Evolutionary conservation across 2,888 invertebrate genomes (phyloP).

Genomic region (Parasteatoda lunata): DNA sequence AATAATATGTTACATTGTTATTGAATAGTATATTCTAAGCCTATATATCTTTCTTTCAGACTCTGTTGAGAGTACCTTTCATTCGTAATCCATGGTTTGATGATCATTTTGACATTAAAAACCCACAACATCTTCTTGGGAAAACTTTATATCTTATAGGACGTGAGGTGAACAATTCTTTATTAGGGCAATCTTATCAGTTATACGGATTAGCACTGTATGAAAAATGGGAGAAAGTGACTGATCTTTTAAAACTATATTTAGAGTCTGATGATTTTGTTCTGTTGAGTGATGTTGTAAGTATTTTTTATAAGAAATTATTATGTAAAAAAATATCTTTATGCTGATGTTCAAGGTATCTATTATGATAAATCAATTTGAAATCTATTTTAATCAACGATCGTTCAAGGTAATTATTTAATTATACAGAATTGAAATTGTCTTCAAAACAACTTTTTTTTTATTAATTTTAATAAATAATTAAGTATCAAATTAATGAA

Average conservation of each 20-base stretch:
- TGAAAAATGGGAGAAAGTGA: slow-evolving; percentile 79
- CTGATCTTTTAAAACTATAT: slow-evolving; percentile 42
- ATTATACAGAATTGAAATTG: too few relatives aligned
- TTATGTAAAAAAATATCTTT: background rate
- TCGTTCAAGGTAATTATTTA: too few relatives aligned
- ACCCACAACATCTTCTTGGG: slow-evolving; percentile 83
- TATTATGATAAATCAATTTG: too few relatives aligned
- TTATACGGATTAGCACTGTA: slow-evolving; percentile 82
- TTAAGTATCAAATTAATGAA: background rate
- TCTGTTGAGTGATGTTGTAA: slow-evolving; percentile 47
- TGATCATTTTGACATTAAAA: slow-evolving; percentile 89
- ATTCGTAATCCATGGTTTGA: slow-evolving; percentile 89
- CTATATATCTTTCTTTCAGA: slow-evolving; percentile 70
- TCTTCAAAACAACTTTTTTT: background rate
- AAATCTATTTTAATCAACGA: too few relatives aligned
- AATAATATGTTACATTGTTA: too few relatives aligned
- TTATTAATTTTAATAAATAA: too few relatives aligned
- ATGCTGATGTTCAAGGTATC: too few relatives aligned
- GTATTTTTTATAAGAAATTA: slow-evolving; percentile 9
- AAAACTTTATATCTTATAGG: slow-evolving; percentile 81
- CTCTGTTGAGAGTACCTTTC: slow-evolving; percentile 85
- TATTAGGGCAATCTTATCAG: slow-evolving; percentile 72
- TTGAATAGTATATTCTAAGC: too few relatives aligned
- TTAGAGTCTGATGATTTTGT: slow-evolving; percentile 5
- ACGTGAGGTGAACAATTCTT: slow-evolving; percentile 61